Percentiles rank a stretch among this genome's conserved stretches.
Conservation (phyloP, 2,113 vertebrate genomes). For the Merops nubicus region DNA sequence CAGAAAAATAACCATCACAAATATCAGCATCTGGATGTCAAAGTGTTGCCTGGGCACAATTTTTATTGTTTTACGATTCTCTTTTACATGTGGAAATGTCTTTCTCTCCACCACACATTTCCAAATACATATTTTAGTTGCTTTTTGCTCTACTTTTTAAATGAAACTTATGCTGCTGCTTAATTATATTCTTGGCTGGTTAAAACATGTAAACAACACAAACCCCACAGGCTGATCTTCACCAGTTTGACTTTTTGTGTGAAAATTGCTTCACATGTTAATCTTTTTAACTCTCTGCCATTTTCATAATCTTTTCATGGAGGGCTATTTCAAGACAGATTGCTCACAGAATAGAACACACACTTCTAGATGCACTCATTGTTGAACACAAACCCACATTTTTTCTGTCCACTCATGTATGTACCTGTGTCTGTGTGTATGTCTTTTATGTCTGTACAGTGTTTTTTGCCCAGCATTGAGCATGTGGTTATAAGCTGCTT, state of each 20-base stretch:
- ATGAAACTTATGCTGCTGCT: background rate
- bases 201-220: background rate
- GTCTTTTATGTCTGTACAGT: background rate
- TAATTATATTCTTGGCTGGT: background rate
- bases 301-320: background rate
- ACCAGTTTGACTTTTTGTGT: background rate
- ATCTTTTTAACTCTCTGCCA: background rate
- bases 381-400: rapidly evolving
- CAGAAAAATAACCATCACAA: background rate
- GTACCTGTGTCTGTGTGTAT: no score
- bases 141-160: background rate
- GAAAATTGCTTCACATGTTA: background rate
- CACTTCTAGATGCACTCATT: background rate
- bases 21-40: background rate
- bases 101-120: background rate
- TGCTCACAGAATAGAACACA: background rate
- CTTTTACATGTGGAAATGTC: background rate
- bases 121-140: background rate
- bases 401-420: background rate
- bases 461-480: background rate
- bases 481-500: background rate
- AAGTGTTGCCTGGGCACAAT: background rate
- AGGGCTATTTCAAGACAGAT: background rate
- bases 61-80: background rate
- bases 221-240: background rate